Percentiles rank a stretch among this genome's conserved stretches.
Evolutionary conservation across 2,797 vertebrate genomes (phyloP).

Genomic region (Hybognathus amarus): DNA sequence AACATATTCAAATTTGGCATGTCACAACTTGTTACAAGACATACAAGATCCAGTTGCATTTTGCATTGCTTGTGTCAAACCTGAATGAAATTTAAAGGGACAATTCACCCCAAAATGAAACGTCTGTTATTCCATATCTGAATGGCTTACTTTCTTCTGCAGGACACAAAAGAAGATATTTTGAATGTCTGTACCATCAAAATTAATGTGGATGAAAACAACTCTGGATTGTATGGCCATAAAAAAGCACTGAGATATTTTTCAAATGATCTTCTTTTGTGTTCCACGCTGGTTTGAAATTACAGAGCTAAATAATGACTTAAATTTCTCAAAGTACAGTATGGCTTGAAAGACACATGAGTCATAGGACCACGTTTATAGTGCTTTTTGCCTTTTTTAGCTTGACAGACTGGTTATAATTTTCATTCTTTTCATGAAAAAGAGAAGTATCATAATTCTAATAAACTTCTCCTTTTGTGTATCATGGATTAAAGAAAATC

Average conservation of each 20-base stretch:
- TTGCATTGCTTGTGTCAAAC: not conserved
- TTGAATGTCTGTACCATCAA: not conserved
- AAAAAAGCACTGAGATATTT: not conserved
- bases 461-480: constrained; percentile 32
- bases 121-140: not conserved
- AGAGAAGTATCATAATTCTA: constrained; percentile 45
- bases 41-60: not conserved
- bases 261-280: not conserved
- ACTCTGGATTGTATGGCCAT: not conserved
- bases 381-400: not conserved
- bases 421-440: constrained; percentile 56
- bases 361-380: not conserved
- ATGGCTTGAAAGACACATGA: not conserved
- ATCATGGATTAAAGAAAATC: not conserved
- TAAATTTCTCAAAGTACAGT: not conserved
- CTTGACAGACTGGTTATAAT: not conserved
- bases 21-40: not conserved
- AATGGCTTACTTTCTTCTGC: not conserved
- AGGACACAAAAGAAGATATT: not conserved
- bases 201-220: not conserved
- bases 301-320: not conserved
- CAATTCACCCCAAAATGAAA: not conserved
- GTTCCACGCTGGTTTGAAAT: not conserved
- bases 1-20: not conserved
- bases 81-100: not conserved